phyloP scores from a whole-genome alignment of 2,888 invertebrate genomes.

The Bombylius discolor region DNA sequence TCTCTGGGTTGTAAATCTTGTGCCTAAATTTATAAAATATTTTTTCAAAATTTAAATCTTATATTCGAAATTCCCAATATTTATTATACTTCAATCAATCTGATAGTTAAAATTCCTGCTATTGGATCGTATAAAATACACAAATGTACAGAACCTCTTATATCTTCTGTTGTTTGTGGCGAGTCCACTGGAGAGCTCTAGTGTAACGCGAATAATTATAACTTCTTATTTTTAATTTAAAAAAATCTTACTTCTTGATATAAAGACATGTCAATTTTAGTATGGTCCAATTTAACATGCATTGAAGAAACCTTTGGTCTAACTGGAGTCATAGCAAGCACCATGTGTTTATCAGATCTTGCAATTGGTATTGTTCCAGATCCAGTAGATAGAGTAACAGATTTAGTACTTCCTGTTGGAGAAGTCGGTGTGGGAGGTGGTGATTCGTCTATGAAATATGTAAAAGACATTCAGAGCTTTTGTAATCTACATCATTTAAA shows the following conservation, averaged over 20 bases:
- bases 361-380: constrained; percentile 35
- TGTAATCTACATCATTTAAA: background rate
- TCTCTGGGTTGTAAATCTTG: constrained; percentile 44
- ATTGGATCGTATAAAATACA: constrained; percentile 48
- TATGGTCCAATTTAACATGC: constrained; percentile 51
- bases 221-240: constrained; percentile 1
- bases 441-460: constrained; percentile 27
- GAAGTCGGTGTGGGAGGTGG: constrained; percentile 38
- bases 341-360: constrained; percentile 42
- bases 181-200: constrained; percentile 28
- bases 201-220: background rate
- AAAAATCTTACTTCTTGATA: constrained; percentile 38
- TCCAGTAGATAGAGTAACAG: constrained; percentile 32
- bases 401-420: constrained; percentile 36
- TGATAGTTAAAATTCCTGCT: constrained; percentile 48
- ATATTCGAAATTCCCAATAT: background rate
- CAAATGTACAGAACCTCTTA: constrained; percentile 49
- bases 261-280: constrained; percentile 46
- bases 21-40: constrained; percentile 30
- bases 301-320: constrained; percentile 43
- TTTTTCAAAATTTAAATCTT: too few species aligned
- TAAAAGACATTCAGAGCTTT: background rate
- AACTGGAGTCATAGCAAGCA: constrained; percentile 39
- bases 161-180: constrained; percentile 35
- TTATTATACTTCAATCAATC: constrained; percentile 45